Evolutionary conservation across 2,888 invertebrate genomes (phyloP).

Genomic region (Ophioninae sp.): DNA sequence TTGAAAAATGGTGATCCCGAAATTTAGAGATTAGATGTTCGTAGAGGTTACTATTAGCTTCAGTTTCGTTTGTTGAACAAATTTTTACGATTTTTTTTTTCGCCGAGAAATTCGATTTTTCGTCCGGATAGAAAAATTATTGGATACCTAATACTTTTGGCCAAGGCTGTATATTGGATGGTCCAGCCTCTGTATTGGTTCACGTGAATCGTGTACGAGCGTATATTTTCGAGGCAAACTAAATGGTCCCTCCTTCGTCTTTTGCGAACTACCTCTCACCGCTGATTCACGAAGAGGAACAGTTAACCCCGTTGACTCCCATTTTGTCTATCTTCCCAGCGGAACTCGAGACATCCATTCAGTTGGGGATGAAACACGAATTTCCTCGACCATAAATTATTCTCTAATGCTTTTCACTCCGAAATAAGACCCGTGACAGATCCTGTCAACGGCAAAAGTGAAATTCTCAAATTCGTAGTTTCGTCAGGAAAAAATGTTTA

Average conservation of each 20-base stretch:
- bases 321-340: constrained; percentile 3
- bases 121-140: too few species aligned
- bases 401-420: background rate
- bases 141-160: too few species aligned
- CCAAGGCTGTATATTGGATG: too few species aligned
- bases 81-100: too few species aligned
- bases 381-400: background rate
- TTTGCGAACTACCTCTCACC: constrained; percentile 27
- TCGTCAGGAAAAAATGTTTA: too few species aligned
- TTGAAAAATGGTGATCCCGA: too few species aligned
- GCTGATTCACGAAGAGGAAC: constrained; percentile 23
- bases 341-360: background rate
- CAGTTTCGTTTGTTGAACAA: too few species aligned
- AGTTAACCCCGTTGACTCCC: constrained; percentile 21
- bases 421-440: background rate
- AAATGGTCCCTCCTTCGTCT: constrained; percentile 19
- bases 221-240: constrained; percentile 30
- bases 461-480: constrained; percentile 1
- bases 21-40: too few species aligned
- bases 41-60: too few species aligned
- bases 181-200: background rate
- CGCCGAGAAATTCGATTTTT: too few species aligned
- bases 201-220: background rate
- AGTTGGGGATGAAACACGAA: background rate
- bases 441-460: background rate